Evolutionary conservation across 2,797 vertebrate species (phyloP), one percentile per base, ranked within the genome.

Genomic region (Crenichthys baileyi): DNA sequence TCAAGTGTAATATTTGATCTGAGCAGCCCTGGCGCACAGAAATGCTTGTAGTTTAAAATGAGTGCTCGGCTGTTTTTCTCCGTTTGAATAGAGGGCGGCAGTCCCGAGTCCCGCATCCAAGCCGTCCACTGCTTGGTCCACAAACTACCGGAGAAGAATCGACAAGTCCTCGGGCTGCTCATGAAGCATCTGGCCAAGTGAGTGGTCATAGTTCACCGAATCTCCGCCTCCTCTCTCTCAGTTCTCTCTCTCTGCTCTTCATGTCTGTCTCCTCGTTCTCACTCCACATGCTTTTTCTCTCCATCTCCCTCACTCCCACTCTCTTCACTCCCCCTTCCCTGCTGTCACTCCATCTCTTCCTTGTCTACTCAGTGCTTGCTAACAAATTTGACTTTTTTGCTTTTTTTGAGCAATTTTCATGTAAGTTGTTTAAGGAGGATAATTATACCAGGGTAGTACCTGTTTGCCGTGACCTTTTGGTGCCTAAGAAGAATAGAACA

Each of bases 101-200:
- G 96, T 90, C 98, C 98, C 1, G 98, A 98, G 83, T 97, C 97
- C 85, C 97, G 98, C 74, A 96, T 97, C 84, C 97, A 95, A 86
- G 97, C 97, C 77, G 90, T 99, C 92, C 98, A 99, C 95, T 96
- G 96, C 90, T 93, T 99, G 95, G 96, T 99, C 82, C 97, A 99
- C 95, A 97, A 97, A 90, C 96, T 99, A 76, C 98, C 98, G 11
- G 97, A 98, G 93, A 98, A 94, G 91, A 99, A 99, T 95, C 97
- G 95, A 90, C 96, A 96, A 93, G 97, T 99, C 96, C 92, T 99
- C 94, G 97, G 97, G 84, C 96, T 99, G 86, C 94, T 99, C 91
- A 96, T 99, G 95, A 97, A 97, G 90, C 98, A 99, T 92, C 96
- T 99, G 93, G 96, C 96, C 0, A 98, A 98, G 98, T 99, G 96